Base-by-base conservation (phyloP, 2,797 vertebrate genomes). In the Halcyon smyrnensis region DNA sequence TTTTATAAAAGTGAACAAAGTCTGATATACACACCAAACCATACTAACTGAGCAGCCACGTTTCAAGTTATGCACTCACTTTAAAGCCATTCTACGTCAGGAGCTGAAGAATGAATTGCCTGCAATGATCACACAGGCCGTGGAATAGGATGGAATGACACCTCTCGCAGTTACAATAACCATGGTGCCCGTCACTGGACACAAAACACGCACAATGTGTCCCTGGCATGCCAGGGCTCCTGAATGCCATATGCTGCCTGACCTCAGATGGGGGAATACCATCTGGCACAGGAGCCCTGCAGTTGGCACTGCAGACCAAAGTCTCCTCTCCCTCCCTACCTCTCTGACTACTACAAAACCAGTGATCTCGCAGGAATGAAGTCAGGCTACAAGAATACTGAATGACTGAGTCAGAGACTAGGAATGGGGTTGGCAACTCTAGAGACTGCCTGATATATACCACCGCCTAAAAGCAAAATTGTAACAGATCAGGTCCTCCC, bases 351-450 rank as follows among this genome's bases (percentile, higher is more conserved):
- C 45, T 94, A 84, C 54, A 84, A 39, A 60, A 56, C 18, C 65
- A 71, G 24, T n/a, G 81, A 83, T 83, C 90, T 73, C 67, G 36
- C 88, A 94, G 92, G 88, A 96, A 96, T 90, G 77, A 93, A 94
- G 94, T 70, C 84, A 92, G 84, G 80, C 77, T 92, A 59, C 43
- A 67, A 30, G 75, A 95, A 91, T 88, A 75, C 0, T 86, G 82
- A 84, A 95, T 54, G 60, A 86, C 70, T 94, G 92, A 93, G 59
- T 96, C 94, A 96, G 77, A 63, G 14, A 64, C 51, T 30, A 87
- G 86, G 91, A 96, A 95, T 46, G 88, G 53, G 43, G 74, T 74
- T 82, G 67, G 54, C 79, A 90, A 8, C 43, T 67, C 54, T 24
- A 76, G 84, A 77, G 73, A 62, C 48, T 67, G 50, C 39, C 64